Conservation (phyloP, 2,113 vertebrate species). For the Rhinichthys klamathensis region DNA sequence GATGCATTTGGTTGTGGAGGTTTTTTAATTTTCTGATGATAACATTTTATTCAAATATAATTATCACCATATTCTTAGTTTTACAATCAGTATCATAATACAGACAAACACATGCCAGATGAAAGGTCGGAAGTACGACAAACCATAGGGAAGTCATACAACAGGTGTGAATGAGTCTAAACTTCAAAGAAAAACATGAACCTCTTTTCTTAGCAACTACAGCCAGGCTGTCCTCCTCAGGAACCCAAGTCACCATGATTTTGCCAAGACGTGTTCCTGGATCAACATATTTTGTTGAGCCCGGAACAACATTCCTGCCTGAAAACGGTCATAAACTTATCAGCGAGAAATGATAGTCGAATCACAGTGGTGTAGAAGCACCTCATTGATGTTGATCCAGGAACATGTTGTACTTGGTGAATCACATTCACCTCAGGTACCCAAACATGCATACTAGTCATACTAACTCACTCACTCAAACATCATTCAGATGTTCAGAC, state of each 20-base stretch:
- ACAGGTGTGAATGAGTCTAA: no score
- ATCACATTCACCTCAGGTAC: neutral
- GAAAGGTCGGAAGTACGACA: neutral
- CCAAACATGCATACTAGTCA: neutral
- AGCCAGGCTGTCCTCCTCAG: slow-evolving; percentile 14
- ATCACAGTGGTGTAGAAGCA: no score
- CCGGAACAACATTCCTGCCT: no score
- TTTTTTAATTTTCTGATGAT: neutral
- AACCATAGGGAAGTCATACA: neutral
- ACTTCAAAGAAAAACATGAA: slow-evolving; percentile 25
- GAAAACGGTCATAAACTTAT: no score
- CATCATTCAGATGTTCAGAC: neutral
- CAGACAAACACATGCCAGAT: slow-evolving; percentile 17
- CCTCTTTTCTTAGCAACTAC: neutral
- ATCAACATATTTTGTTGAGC: no score
- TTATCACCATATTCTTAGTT: slow-evolving; percentile 24
- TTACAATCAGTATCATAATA: slow-evolving; percentile 23
- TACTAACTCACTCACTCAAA: neutral
- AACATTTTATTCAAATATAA: slow-evolving; percentile 40
- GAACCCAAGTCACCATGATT: neutral
- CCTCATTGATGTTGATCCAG: no score
- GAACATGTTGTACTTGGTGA: no score
- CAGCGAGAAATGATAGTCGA: no score
- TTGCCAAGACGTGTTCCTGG: no score
- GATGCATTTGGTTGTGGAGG: neutral